phyloP scores from a whole-genome alignment of 2,797 vertebrate genomes.

The Siniperca undulata region DNA sequence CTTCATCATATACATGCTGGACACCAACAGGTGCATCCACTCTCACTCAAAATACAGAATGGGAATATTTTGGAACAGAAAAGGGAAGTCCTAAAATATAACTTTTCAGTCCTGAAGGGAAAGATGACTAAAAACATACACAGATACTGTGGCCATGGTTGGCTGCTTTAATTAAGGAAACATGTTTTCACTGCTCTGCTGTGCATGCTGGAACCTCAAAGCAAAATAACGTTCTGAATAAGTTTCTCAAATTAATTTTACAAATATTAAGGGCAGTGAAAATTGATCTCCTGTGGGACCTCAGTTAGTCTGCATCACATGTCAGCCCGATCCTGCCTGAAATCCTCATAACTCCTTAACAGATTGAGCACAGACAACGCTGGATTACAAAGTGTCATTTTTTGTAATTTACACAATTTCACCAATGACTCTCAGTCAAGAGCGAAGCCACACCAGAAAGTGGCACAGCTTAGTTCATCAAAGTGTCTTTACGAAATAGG shows the following conservation, averaged over 20 bases:
- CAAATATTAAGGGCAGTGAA: background rate
- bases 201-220: background rate
- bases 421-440: background rate
- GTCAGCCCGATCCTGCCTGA: background rate
- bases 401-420: background rate
- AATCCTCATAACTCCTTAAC: background rate
- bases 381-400: background rate
- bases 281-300: background rate
- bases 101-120: constrained; percentile 21
- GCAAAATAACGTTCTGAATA: background rate
- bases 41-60: constrained; percentile 42
- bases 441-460: background rate
- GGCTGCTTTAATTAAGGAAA: constrained; percentile 9
- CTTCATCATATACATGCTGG: constrained; percentile 40
- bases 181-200: background rate
- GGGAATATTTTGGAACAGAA: constrained; percentile 44
- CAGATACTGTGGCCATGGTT: background rate
- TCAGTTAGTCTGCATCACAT: background rate
- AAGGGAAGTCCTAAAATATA: constrained; percentile 59
- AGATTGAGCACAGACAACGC: background rate
- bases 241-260: background rate
- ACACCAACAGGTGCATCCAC: constrained; percentile 72
- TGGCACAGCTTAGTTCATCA: background rate
- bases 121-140: constrained; percentile 25
- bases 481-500: background rate